Evolutionary conservation across 1,140 invertebrate genomes (phyloP).

Genomic region (Conus betulinus): DNA sequence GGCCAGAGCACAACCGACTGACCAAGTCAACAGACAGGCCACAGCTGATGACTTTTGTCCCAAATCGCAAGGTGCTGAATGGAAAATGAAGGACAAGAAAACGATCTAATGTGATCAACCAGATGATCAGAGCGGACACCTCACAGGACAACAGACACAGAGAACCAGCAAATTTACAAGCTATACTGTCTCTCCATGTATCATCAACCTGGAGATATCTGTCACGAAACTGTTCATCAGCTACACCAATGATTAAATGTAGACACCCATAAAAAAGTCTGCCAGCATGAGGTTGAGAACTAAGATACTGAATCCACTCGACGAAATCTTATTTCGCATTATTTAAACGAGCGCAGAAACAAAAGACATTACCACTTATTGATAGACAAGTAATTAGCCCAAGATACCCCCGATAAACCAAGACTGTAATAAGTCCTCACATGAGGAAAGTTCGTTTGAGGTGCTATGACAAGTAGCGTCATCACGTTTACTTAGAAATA

Average conservation of each 20-base stretch:
- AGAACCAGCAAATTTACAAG: conserved; percentile 60
- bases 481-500: conserved; percentile 34
- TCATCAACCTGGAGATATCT: conserved; percentile 54
- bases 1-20: neutral
- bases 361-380: conserved; percentile 46
- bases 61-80: neutral
- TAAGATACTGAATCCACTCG: conserved; percentile 44
- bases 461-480: conserved; percentile 12
- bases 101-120: conserved; percentile 62
- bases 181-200: conserved; percentile 53
- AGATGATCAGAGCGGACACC: conserved; percentile 58
- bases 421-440: conserved; percentile 46
- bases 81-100: conserved; percentile 46
- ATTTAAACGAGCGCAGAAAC: conserved; percentile 44
- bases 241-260: conserved; percentile 61
- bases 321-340: conserved; percentile 22
- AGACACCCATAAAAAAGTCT: conserved; percentile 67
- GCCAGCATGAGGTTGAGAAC: conserved; percentile 56
- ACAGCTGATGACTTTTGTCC: neutral
- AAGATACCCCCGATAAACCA: conserved; percentile 36
- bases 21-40: neutral
- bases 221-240: conserved; percentile 55
- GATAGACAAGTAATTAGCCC: conserved; percentile 50
- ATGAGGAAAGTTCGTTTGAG: conserved; percentile 50
- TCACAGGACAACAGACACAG: conserved; percentile 59